phyloP scores from a whole-genome alignment of 2,888 invertebrate genomes.

The Rhogogaster chlorosoma region DNA sequence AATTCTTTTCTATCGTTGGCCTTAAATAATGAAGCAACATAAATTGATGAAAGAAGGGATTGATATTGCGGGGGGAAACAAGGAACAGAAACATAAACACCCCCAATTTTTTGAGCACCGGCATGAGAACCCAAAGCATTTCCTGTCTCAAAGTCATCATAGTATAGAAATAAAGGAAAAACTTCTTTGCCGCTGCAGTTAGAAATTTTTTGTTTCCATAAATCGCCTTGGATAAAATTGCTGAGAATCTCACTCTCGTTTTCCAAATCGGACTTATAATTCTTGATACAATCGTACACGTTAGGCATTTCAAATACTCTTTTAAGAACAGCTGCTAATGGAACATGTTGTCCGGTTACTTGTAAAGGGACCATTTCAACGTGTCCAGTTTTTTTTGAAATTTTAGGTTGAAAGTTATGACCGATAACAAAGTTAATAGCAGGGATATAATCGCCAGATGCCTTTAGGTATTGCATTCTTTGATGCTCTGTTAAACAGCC shows the following conservation, averaged over 20 bases:
- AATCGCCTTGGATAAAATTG: too few species aligned
- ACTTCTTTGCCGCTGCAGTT: too few species aligned
- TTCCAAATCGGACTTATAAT: too few species aligned
- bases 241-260: too few species aligned
- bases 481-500: constrained; percentile 16
- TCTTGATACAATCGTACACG: too few species aligned
- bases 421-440: not conserved
- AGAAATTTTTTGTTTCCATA: too few species aligned
- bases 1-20: constrained; percentile 52
- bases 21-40: constrained; percentile 58
- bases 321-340: constrained; percentile 55
- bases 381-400: constrained; percentile 11
- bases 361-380: constrained; percentile 1
- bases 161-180: constrained; percentile 53
- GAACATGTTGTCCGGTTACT: constrained; percentile 46
- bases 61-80: constrained; percentile 55
- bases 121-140: constrained; percentile 55
- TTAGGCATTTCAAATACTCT: constrained; percentile 57
- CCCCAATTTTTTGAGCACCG: constrained; percentile 59
- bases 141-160: too few species aligned
- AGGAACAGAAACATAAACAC: constrained; percentile 55
- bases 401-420: constrained; percentile 1
- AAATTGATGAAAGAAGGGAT: constrained; percentile 59
- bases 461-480: constrained; percentile 10
- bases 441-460: constrained; percentile 7